Base-by-base conservation (phyloP, 2,888 invertebrate genomes). In the Amphipyra berbera region DNA sequence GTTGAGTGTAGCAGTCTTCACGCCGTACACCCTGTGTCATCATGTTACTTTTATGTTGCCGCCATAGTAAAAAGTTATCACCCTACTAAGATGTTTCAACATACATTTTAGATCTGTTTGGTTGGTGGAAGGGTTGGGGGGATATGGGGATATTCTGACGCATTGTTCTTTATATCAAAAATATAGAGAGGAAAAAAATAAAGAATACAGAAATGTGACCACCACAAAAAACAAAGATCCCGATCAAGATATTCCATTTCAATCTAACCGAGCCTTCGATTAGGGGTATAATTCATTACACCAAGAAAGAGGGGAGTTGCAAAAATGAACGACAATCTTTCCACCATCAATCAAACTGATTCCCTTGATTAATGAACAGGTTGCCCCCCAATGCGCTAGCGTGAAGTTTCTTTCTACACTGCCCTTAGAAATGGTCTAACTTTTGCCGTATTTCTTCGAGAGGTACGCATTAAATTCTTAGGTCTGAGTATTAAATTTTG, bases 291-390 rank as follows among this genome's bases (percentile, higher is more conserved):
- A 77, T 76, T 76, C 65, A 73, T 78, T 79, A 78, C 61, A 61
- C 60, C 37, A 30, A 56, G 48, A 58, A 76, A 69, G 52, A 68
- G 61, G 58, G 73, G 63, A 35, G 58, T 55, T 67, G 66, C 64
- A 77, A 70, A 76, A 73, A 73, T 78, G 70, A 71, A 68, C 66
- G 74, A 76, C 69, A 69, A 74, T 78, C 71, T 68, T 71, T 52
- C 42, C 42, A 46, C 62, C 67, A 79, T 79, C 78, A 54, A 79
- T 78, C 80, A 79, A 71, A 68, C 57, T 62, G 78, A 67, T 73
- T 64, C 74, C 33, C n/a, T 60, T 78, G 80, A 78, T 79, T 77
- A 78, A 78, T 78, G 78, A 71, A 68, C 76, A 63, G 65, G 65
- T 59, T 57, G 37, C 57, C 61, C 61, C 55, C 46, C 49, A 53